Conservation (phyloP, 1,140 invertebrate genomes). For the Pteromalus puparum region DNA sequence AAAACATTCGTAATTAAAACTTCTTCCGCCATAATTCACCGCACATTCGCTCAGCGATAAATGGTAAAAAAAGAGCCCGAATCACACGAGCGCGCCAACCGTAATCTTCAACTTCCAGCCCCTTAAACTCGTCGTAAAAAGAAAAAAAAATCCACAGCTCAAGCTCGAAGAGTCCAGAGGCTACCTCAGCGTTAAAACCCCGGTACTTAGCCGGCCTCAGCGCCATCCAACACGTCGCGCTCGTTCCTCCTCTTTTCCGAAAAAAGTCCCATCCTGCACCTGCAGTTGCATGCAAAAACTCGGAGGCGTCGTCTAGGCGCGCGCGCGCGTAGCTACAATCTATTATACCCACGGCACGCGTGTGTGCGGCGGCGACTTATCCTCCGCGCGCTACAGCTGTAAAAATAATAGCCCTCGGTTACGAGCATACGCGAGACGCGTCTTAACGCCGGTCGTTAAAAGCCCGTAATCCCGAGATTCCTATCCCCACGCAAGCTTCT, state of each 20-base stretch:
- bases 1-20: not conserved
- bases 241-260: not conserved
- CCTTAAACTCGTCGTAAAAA: not conserved
- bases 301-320: not conserved
- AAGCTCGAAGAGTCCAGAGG: no score
- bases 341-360: not conserved
- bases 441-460: slow-evolving; percentile 60
- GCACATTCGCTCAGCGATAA: not conserved
- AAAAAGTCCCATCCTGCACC: not conserved
- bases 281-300: slow-evolving; percentile 11
- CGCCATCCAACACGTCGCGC: not conserved
- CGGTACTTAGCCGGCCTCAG: slow-evolving; percentile 11
- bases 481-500: slow-evolving; percentile 3
- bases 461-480: slow-evolving; percentile 51
- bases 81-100: not conserved
- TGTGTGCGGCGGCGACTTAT: not conserved
- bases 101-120: not conserved
- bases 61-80: not conserved
- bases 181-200: not conserved
- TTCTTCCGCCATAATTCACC: not conserved
- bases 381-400: not conserved
- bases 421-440: slow-evolving; percentile 8
- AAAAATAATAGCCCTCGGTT: slow-evolving; percentile 40
- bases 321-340: not conserved
- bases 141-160: not conserved